phyloP scores from a whole-genome alignment of 1,140 invertebrate genomes.

The Thrips palmi region DNA sequence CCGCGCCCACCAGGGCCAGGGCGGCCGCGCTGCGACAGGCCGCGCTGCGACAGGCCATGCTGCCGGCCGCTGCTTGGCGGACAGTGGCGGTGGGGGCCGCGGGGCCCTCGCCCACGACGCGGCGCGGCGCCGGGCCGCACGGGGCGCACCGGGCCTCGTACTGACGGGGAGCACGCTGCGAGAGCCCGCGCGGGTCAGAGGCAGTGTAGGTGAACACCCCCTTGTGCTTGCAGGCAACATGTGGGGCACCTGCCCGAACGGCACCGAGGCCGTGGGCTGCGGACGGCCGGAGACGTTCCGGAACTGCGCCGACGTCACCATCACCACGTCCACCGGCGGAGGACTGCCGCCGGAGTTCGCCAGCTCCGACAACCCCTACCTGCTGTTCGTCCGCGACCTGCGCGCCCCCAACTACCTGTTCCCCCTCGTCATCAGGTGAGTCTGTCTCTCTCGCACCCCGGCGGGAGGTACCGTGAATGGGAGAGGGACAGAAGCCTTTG shows the following conservation, averaged over 20 bases:
- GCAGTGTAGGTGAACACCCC: background rate
- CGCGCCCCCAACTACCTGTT: constrained; percentile 34
- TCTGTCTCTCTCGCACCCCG: constrained; percentile 9
- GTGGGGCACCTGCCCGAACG: constrained; percentile 71
- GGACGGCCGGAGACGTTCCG: constrained; percentile 72
- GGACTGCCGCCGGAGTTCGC: constrained; percentile 41
- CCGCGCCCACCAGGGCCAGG: too few relatives aligned
- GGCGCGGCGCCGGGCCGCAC: too few relatives aligned
- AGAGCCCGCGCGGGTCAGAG: background rate
- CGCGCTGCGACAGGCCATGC: too few relatives aligned
- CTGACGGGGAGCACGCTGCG: background rate
- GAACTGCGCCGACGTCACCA: constrained; percentile 70
- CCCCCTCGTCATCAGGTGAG: constrained; percentile 52
- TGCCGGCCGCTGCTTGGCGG: too few relatives aligned
- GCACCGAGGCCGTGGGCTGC: constrained; percentile 66
- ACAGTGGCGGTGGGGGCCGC: too few relatives aligned
- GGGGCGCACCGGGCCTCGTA: too few relatives aligned
- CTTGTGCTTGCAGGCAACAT: constrained; percentile 43
- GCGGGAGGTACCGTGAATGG: too few relatives aligned
- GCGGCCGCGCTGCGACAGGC: too few relatives aligned
- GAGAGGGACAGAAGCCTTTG: constrained; percentile 4
- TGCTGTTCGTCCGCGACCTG: constrained; percentile 31
- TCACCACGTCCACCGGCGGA: constrained; percentile 54
- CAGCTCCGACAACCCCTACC: constrained; percentile 46
- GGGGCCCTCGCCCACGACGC: too few relatives aligned